Base-by-base conservation (phyloP, 2,113 vertebrate species). In the Bufo bufo region DNA sequence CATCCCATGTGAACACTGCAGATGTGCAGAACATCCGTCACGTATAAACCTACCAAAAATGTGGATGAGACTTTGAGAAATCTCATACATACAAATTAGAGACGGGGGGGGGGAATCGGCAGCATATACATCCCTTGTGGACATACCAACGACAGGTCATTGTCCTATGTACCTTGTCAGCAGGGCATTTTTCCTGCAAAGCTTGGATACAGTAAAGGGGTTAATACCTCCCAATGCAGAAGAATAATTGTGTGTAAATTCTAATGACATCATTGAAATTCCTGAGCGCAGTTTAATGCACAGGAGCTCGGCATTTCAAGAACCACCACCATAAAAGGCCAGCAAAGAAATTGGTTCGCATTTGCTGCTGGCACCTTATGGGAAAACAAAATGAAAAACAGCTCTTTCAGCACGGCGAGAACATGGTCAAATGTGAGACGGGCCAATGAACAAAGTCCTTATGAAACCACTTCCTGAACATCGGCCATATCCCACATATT, bases 271-370 rank as follows among this genome's bases (percentile, higher is more conserved):
- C 85, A 87, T 47, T 43, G 49, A 58, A 56, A 87, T 87, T 87
- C 85, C 85, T 58, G 5, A 80, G 47, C 75, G 58, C 20, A 23
- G 75, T 80, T 87, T 79, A 79, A 87, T 87, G 85, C 77, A 87
- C 77, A 80, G 85, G 77, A 69, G 77, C 63, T n/a, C 59, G 56
- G 85, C 63, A 71, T 87, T 81, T 45, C 63, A 58, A 87, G 77
- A 86, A 69, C 47, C n/a, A 58, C 77, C 59, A 71, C 85, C 85
- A 87, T 87, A 87, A 80, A 87, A 80, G 85, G 77, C 63, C 11
- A 80, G 49, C 54, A 74, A 3, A 58, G 50, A 72, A 74, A 74
- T 75, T 43, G 66, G 82, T 84, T 52, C 43, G 77, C 74, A 52
- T 65, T 77, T 65, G 74, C 85, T 79, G 58, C 75, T 78, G 84